phyloP scores from a whole-genome alignment of 2,113 vertebrate species.

The Xiphorhynchus elegans region DNA sequence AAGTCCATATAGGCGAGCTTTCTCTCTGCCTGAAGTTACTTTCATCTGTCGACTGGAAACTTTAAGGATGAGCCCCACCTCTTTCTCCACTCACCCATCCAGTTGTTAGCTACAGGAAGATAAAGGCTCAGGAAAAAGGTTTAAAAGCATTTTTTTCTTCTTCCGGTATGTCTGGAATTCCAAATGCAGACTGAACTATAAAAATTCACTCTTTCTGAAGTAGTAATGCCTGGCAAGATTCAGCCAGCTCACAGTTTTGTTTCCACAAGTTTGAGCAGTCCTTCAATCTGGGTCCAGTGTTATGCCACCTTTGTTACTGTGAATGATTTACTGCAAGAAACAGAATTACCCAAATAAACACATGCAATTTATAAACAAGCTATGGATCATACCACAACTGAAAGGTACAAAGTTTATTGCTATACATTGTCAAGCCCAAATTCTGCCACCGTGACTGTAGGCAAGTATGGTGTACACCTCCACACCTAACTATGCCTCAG shows the following conservation, averaged over 20 bases:
- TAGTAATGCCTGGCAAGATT: not conserved
- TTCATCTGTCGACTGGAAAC: not conserved
- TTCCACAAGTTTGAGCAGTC: not conserved
- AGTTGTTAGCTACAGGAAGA: constrained; percentile 40
- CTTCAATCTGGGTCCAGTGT: not conserved
- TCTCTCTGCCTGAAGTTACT: not conserved
- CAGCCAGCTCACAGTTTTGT: not conserved
- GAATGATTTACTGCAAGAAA: not conserved
- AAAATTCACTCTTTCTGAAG: constrained; percentile 23
- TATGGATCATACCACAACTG: not conserved
- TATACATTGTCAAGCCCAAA: not conserved
- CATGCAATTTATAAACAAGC: not conserved
- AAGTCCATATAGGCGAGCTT: not conserved
- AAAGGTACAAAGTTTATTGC: not conserved
- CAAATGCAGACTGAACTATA: constrained; percentile 36
- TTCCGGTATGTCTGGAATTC: constrained; percentile 67
- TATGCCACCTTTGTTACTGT: fast-evolving
- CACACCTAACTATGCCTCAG: not conserved
- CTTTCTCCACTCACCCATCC: not conserved
- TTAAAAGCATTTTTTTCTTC: not conserved
- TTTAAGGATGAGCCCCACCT: not conserved
- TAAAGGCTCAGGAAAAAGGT: constrained; percentile 46
- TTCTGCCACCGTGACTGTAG: not conserved
- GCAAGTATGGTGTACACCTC: fast-evolving
- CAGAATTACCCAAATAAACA: not conserved